Conservation (phyloP, 2,888 invertebrate genomes). For the Pardosa pseudoannulata region DNA sequence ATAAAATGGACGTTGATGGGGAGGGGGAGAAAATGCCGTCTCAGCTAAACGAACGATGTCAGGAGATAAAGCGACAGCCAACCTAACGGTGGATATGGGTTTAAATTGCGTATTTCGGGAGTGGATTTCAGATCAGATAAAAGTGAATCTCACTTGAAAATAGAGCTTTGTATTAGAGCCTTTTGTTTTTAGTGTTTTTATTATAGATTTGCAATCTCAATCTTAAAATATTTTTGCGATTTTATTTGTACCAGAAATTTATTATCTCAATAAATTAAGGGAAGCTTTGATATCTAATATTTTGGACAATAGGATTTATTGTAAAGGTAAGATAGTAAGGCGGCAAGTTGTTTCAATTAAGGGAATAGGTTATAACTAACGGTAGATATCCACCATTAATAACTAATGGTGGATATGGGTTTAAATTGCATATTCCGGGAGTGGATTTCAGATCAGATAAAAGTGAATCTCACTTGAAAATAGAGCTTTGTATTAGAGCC, state of each 20-base stretch:
- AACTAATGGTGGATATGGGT: background rate
- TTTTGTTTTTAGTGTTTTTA: slow-evolving; percentile 20
- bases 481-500: slow-evolving; percentile 11
- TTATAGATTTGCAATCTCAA: too few species aligned
- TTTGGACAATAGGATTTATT: too few species aligned
- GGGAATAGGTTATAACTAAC: too few species aligned
- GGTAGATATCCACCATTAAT: too few species aligned
- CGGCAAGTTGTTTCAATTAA: too few species aligned
- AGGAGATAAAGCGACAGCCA: slow-evolving; percentile 27
- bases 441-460: background rate
- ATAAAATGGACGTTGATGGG: background rate
- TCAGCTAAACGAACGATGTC: slow-evolving; percentile 49
- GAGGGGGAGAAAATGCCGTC: slow-evolving; percentile 19
- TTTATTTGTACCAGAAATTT: too few species aligned
- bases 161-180: slow-evolving; percentile 11
- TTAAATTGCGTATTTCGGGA: background rate
- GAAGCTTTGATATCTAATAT: too few species aligned
- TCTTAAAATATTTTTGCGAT: too few species aligned
- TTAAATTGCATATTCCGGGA: background rate
- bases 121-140: background rate
- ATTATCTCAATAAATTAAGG: too few species aligned
- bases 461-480: background rate
- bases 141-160: background rate
- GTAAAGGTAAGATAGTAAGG: too few species aligned
- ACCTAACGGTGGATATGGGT: background rate